Conservation (phyloP, 2,113 vertebrate genomes). For the Rissa tridactyla region DNA sequence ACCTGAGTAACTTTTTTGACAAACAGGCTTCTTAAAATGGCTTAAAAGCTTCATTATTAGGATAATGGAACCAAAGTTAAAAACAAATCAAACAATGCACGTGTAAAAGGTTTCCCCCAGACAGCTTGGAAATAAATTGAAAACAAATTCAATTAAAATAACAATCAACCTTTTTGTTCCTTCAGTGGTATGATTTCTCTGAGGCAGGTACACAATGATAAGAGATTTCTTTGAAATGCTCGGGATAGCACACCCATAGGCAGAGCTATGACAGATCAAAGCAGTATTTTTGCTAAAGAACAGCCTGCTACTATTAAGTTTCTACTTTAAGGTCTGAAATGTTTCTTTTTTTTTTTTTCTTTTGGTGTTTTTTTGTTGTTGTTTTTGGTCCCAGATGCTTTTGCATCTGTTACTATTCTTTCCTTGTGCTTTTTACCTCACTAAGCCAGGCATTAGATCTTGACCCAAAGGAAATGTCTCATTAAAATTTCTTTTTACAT, state of each 20-base stretch:
- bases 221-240: slow-evolving; percentile 47
- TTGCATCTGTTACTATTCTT: slow-evolving; percentile 4
- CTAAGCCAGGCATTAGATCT: not conserved
- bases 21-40: slow-evolving; percentile 62
- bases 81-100: slow-evolving; percentile 74
- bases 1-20: slow-evolving; percentile 40
- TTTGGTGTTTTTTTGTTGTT: not conserved
- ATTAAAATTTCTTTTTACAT: not conserved
- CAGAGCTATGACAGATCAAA: slow-evolving; percentile 29
- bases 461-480: not conserved
- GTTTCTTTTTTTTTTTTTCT: not conserved
- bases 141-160: slow-evolving; percentile 85
- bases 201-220: slow-evolving; percentile 33
- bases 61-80: slow-evolving; percentile 73
- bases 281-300: slow-evolving; percentile 17
- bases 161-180: slow-evolving; percentile 76
- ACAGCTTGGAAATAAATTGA: slow-evolving; percentile 76
- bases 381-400: slow-evolving; percentile 3
- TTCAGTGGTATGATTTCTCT: slow-evolving; percentile 62
- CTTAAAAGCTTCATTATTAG: slow-evolving; percentile 78
- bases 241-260: slow-evolving; percentile 3
- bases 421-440: not conserved
- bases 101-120: slow-evolving; percentile 72
- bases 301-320: slow-evolving; percentile 48
- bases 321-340: slow-evolving; percentile 25